Evolutionary conservation across 2,797 vertebrate genomes (phyloP), one percentile per base, ranked within the genome.

Genomic region (Xyrichtys novacula): DNA sequence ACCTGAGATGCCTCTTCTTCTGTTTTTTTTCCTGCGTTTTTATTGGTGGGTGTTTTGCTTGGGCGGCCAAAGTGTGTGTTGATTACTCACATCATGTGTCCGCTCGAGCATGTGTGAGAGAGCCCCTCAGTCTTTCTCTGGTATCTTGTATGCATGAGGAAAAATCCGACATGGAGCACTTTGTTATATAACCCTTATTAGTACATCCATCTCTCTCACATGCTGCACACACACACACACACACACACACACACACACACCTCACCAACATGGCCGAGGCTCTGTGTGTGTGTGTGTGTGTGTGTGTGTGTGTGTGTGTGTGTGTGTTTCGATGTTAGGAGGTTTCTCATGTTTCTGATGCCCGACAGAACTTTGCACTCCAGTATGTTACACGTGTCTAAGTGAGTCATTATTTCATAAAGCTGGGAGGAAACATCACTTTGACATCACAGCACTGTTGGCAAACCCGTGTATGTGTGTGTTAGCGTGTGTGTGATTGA

Each of bases 361-460:
- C 61, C 63, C 7, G 64, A 87, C 87, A 90, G 71, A 71, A 68
- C 52, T 87, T 88, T 90, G 81, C 85, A 85, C 84, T 91, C 63
- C 43, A 48, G 38, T 38, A 34, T 68, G 57, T 74, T 53, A 49
- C 70, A 68, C 36, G 29, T 65, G 62, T 85, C 64, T 86, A 36
- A 88, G 85, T 84, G 69, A 84, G 53, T 70, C 47, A 84, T 74
- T 2, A 26, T 50, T 62, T 66, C 56, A 74, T 59, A n/a, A 66
- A 76, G 47, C 14, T 67, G 36, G 42, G 26, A 40, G 38, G 28
- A 36, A 19, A 50, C 50, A 39, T 53, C 17, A 52, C 46, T 65
- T 14, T 72, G 54, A 82, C 76, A 69, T 29, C 34, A 32, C n/a
- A 14, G 46, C n/a, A 8, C 70, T 32, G 26, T 31, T 17, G 3